Evolutionary conservation across 2,797 vertebrate genomes (phyloP).

Genomic region (Danio albolineatus): DNA sequence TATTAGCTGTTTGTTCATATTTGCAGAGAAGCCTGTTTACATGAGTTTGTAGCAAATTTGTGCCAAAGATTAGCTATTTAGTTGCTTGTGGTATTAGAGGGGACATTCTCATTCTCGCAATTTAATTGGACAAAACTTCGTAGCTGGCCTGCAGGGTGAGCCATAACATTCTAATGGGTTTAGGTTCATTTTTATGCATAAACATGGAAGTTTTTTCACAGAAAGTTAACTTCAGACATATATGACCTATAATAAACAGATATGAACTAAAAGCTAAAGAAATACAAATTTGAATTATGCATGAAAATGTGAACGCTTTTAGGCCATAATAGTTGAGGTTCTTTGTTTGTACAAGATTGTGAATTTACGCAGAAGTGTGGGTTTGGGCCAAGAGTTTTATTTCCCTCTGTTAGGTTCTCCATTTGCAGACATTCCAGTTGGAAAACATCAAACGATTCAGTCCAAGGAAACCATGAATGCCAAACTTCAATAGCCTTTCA

Average conservation of each 20-base stretch:
- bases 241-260: background rate
- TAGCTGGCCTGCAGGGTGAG: background rate
- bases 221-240: background rate
- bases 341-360: background rate
- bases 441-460: conserved; percentile 11
- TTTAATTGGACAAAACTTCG: background rate
- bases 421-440: conserved; percentile 2
- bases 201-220: background rate
- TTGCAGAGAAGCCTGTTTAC: conserved; percentile 4
- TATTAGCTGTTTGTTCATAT: background rate
- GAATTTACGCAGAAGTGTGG: background rate
- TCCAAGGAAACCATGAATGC: conserved; percentile 16
- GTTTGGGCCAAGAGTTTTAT: background rate
- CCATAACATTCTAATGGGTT: background rate
- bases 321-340: background rate
- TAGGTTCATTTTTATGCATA: background rate
- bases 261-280: background rate
- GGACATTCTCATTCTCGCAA: background rate
- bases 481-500: background rate
- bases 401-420: background rate
- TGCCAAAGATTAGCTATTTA: background rate
- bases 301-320: background rate
- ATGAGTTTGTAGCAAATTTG: background rate
- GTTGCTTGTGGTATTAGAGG: background rate
- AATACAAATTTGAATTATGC: background rate